phyloP scores from a whole-genome alignment of 1,140 invertebrate species.

The Xylocopa sonorina region DNA sequence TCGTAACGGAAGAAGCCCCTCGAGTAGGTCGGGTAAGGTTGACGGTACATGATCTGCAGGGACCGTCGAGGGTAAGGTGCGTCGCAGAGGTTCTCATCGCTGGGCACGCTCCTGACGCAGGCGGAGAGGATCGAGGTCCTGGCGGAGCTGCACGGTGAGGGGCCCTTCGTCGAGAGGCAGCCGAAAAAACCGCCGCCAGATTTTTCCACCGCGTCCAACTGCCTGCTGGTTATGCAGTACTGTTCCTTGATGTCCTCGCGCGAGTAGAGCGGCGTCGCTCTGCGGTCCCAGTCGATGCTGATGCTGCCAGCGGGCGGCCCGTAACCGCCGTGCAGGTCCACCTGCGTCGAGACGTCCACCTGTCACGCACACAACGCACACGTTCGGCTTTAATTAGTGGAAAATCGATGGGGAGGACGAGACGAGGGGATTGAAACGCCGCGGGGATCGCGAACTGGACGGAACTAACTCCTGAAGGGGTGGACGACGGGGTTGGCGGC shows the following conservation, averaged over 20 bases:
- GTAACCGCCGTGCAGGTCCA: slow-evolving; percentile 76
- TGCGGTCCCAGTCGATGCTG: slow-evolving; percentile 77
- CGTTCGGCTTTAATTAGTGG: slow-evolving; percentile 31
- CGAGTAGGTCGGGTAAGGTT: slow-evolving; percentile 77
- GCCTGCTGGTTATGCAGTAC: slow-evolving; percentile 95
- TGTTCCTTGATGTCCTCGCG: slow-evolving; percentile 94
- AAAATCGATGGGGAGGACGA: slow-evolving; percentile 20
- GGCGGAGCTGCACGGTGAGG: slow-evolving; percentile 82
- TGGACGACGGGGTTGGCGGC: no score
- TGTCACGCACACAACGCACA: slow-evolving; percentile 58
- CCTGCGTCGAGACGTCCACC: slow-evolving; percentile 81
- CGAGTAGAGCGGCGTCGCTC: slow-evolving; percentile 89
- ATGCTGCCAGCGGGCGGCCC: slow-evolving; percentile 65
- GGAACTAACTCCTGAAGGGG: no score
- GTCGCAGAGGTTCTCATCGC: slow-evolving; percentile 92
- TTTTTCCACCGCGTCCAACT: slow-evolving; percentile 92
- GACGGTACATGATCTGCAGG: slow-evolving; percentile 77
- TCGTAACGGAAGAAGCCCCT: slow-evolving; percentile 83
- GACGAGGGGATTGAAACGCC: no score
- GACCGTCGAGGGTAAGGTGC: slow-evolving; percentile 87
- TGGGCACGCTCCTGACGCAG: slow-evolving; percentile 91
- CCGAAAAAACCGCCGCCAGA: slow-evolving; percentile 90
- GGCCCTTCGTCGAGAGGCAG: slow-evolving; percentile 86
- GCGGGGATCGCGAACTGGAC: no score
- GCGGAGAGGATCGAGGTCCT: slow-evolving; percentile 91